Evolutionary conservation across 2,797 vertebrate genomes (phyloP), one percentile per base, ranked within the genome.

Genomic region (Scolopax rusticola): DNA sequence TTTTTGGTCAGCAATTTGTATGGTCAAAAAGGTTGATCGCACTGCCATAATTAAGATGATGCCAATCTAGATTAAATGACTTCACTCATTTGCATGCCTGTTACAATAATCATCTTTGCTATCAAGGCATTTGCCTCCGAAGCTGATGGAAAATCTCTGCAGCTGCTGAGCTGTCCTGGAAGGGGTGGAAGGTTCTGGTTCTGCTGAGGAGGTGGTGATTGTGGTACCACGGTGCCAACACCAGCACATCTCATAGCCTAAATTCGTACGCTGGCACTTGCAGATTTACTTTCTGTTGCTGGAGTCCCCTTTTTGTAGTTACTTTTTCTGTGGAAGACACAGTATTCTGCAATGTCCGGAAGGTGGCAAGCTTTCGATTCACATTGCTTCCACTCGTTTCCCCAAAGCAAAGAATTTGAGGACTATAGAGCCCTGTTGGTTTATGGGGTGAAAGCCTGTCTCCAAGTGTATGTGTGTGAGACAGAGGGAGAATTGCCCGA

Each of bases 321-420:
- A 14, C 19, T 6, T 19, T 74, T 53, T 15, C 63, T 0, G 23
- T 3, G 51, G 21, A 51, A 65, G 64, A n/a, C 65, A 32, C 84
- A 36, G 48, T 87, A 5, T 90, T 70, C n/a, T 3, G 9, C 70
- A 6, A 6, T 27, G 78, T 40, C 96, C 96, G 3, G 92, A 53
- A 97, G 96, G 81, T 94, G 96, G 94, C 96, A 89, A 82, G 78
- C 96, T 84, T 79, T 93, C 33, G 38, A 90, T 89, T 73, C 78
- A 0, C 50, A 77, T 67, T 6, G 28, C 74, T 64, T 19, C 60
- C 67, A 1, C 56, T 18, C 2, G 0, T n/a, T 57, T 32, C 13
- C 54, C 24, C 38, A 15, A 9, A 68, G 56, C 32, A 23, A 6
- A 12, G 75, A 8, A 4, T 43, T 20, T 32, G 65, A 36, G 36